Conservation (phyloP, 2,797 vertebrate species). For the Eurystomus glaucurus region DNA sequence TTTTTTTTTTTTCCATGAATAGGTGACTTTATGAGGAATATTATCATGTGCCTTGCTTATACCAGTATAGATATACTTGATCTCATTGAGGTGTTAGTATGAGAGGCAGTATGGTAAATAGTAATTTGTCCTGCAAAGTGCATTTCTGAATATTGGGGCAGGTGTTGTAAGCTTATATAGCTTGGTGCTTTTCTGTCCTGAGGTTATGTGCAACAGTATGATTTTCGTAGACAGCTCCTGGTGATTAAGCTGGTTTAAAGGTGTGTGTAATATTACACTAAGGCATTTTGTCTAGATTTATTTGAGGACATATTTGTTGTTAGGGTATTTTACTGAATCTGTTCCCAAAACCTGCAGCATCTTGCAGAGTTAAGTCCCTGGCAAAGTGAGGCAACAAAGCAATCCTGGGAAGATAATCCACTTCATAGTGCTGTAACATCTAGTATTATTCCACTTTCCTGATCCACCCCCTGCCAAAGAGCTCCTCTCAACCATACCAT, state of each 20-base stretch:
- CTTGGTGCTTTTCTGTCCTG: not conserved
- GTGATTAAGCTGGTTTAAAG: not conserved
- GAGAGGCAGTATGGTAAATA: not conserved
- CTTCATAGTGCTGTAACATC: not conserved
- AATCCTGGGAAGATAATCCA: not conserved
- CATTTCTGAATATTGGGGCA: not conserved
- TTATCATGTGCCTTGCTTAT: accelerated
- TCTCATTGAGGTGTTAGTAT: not conserved
- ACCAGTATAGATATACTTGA: not conserved
- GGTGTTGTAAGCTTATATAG: not conserved
- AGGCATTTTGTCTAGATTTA: not conserved
- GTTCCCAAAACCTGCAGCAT: accelerated
- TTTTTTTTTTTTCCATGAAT: not conserved
- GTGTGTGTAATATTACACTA: not conserved
- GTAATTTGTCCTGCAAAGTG: not conserved
- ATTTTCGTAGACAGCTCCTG: not conserved
- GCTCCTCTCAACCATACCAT: not conserved
- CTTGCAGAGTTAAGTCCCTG: not conserved
- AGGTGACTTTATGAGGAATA: not conserved
- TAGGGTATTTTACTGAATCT: not conserved
- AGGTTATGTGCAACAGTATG: not conserved
- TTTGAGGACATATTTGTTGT: not conserved
- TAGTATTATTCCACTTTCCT: not conserved
- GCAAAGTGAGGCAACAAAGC: not conserved
- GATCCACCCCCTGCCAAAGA: not conserved